These are phyloP conservation scores for Podilymbus podiceps DNA, from an alignment of 2,113 vertebrate genomes.

Conservation along the genomic window DNA sequence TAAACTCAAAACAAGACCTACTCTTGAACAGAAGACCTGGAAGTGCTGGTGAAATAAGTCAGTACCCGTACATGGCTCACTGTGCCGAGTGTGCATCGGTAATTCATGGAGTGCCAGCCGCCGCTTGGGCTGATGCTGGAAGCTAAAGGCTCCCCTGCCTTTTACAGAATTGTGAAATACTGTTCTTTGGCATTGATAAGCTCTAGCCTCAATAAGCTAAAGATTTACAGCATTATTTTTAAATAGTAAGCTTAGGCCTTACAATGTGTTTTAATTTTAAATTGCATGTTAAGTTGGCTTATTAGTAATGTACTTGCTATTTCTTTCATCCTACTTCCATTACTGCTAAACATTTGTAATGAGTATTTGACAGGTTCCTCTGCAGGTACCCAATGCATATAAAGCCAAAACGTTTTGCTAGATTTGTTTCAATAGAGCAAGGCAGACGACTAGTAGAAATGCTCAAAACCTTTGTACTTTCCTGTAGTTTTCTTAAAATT, in stretches of 20 bases:
- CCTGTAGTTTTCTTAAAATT: neutral
- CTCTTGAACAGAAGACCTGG: fast-evolving
- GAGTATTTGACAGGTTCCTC: neutral
- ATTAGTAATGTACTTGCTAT: neutral
- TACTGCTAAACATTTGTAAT: neutral
- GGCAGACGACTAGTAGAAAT: neutral
- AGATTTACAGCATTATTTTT: neutral
- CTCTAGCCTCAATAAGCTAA: neutral
- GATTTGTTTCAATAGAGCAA: neutral
- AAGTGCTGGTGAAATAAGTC: neutral
- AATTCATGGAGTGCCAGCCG: neutral
- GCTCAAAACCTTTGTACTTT: neutral
- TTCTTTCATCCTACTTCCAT: neutral
- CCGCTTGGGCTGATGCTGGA: neutral
- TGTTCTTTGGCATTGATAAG: neutral
- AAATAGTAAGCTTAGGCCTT: neutral
- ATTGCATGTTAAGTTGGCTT: neutral
- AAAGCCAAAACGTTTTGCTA: neutral
- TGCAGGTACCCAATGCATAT: neutral
- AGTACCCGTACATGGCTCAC: fast-evolving
- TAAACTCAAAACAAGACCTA: neutral
- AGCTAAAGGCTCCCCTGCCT: neutral
- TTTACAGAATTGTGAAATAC: neutral
- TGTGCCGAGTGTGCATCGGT: neutral
- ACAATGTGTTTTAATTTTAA: neutral